Conservation (phyloP, 2,797 vertebrate genomes). For the Pantherophis vulpinus region DNA sequence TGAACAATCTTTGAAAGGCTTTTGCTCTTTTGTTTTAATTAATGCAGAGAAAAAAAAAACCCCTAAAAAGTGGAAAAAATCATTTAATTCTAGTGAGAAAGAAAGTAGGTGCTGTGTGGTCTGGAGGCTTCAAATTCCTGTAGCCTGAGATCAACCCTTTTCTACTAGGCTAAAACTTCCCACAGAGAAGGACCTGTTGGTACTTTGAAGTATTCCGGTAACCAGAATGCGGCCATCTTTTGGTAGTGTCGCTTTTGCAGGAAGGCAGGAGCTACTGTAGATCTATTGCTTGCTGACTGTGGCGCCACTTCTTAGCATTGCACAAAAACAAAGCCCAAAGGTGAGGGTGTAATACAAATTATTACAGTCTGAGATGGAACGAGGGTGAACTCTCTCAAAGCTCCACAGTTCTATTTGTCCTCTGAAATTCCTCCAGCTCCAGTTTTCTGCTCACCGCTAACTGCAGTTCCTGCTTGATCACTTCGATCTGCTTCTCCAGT, state of each 20-base stretch:
- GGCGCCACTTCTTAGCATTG: constrained; percentile 53
- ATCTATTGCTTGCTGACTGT: constrained; percentile 48
- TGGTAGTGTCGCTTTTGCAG: constrained; percentile 24
- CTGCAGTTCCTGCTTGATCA: constrained; percentile 93
- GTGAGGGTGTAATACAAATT: constrained; percentile 53
- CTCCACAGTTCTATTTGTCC: constrained; percentile 75
- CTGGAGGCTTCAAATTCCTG: constrained; percentile 39
- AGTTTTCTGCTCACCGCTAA: constrained; percentile 89
- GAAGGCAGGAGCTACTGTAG: background rate
- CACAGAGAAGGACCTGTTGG: constrained; percentile 38
- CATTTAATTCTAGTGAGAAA: constrained; percentile 50
- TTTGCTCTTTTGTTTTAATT: constrained; percentile 32
- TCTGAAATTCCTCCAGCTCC: constrained; percentile 91
- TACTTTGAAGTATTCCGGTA: constrained; percentile 51
- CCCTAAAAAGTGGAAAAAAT: constrained; percentile 60
- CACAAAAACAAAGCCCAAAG: constrained; percentile 19
- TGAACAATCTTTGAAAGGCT: constrained; percentile 28
- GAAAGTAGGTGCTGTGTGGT: constrained; percentile 7
- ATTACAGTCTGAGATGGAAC: constrained; percentile 8
- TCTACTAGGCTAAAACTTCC: constrained; percentile 39
- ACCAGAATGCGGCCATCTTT: constrained; percentile 29
- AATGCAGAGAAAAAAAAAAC: constrained; percentile 66
- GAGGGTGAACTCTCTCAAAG: constrained; percentile 52
- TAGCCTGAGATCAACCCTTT: constrained; percentile 23
- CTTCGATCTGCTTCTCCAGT: constrained; percentile 90